Evolutionary conservation across 2,888 invertebrate genomes (phyloP), one percentile per base, ranked within the genome.

Genomic region (Sminthurides aquaticus): DNA sequence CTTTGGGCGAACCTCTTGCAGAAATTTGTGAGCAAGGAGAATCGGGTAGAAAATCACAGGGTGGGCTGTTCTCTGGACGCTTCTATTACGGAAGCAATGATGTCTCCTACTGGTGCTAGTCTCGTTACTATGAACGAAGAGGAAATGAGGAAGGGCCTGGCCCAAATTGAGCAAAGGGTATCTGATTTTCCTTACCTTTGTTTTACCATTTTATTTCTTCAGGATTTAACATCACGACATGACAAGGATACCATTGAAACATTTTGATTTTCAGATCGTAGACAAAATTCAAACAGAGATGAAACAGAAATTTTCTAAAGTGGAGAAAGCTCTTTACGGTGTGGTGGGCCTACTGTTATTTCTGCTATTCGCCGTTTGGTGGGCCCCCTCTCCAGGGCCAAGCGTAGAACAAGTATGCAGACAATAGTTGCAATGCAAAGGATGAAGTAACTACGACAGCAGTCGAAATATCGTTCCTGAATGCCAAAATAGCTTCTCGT

Each of bases 131-230:
- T 74, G 68, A 69, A 67, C 60, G 71, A 74, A 60, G 74, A 73
- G n/a, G 71, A 69, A 56, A 71, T 73, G 66, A 57, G 70, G 26
- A 67, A 69, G 57, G 72, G 69, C 25, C 59, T 74, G 24, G 69
- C 68, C 24, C 69, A 74, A 59, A 70, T 74, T 65, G 73, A 74
- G 62, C 68, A 67, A 61, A 70, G 72, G 70, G 73, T 74, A 55
- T 59, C 64, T 49, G 24, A 3, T n/a, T 28, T 2, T 27, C 28
- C 11, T 24, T 22, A 11, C 11, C 11, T 55, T 24, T 26, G 26
- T 55, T 26, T 26, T 18, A 55, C 18, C 26, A 55, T 26, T 11
- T 34, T 34, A 34, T 52, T 18, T 43, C 18, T 18, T 43, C 8
- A 43, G 43, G 18, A 48, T 24, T 60, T 60, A 3, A n/a, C 27